A percentile compares a stretch with the other conserved stretches of the same genome.
phyloP scores from a whole-genome alignment of 1,140 invertebrate genomes.

The Phenacoccus solenopsis region DNA sequence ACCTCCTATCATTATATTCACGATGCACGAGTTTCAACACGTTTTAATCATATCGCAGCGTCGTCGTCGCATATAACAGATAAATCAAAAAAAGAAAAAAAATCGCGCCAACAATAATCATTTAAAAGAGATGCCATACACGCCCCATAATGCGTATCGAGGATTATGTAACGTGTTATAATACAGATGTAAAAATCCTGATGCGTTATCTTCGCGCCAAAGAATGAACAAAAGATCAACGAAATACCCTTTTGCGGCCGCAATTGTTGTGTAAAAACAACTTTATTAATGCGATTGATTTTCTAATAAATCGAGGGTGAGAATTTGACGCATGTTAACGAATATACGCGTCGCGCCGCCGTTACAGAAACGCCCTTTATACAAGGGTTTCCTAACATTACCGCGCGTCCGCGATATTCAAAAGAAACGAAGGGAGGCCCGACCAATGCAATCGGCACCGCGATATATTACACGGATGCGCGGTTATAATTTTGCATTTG shows the following conservation, averaged over 20 bases:
- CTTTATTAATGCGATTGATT: constrained; percentile 17
- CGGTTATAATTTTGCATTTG: too few relatives aligned
- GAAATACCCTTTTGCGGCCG: constrained; percentile 9
- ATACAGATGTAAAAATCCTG: constrained; percentile 12
- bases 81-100: too few relatives aligned
- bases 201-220: constrained; percentile 9
- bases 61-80: background rate
- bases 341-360: background rate
- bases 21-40: too few relatives aligned
- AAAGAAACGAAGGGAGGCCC: too few relatives aligned
- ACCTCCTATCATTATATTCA: too few relatives aligned
- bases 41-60: too few relatives aligned
- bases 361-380: background rate
- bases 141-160: background rate
- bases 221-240: background rate
- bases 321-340: constrained; percentile 1
- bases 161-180: constrained; percentile 7
- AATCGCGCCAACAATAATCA: background rate
- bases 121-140: background rate
- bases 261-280: constrained; percentile 12
- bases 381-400: too few relatives aligned
- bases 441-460: too few relatives aligned
- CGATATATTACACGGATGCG: too few relatives aligned
- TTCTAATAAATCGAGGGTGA: constrained; percentile 8
- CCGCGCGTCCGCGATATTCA: too few relatives aligned